Conservation (phyloP, 2,113 vertebrate genomes). For the Prionailurus viverrinus region DNA sequence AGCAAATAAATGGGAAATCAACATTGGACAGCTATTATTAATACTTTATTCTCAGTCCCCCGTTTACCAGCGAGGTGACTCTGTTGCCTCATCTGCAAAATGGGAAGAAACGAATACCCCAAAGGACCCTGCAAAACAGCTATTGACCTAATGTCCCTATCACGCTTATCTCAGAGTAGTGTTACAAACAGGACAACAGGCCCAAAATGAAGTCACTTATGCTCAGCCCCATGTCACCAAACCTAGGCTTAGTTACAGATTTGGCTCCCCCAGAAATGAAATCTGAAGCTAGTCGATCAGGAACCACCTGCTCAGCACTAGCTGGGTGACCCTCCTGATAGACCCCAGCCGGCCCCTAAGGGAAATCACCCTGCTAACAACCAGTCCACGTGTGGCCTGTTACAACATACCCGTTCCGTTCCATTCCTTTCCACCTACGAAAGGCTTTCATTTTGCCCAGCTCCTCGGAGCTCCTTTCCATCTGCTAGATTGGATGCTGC, state of each 20-base stretch:
- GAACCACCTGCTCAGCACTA: background rate
- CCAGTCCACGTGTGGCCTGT: background rate
- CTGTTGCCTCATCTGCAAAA: background rate
- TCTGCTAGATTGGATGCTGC: background rate
- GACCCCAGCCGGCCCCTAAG: background rate
- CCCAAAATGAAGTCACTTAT: background rate
- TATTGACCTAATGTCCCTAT: background rate
- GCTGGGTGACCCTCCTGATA: background rate
- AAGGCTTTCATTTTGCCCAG: background rate
- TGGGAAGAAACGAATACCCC: background rate
- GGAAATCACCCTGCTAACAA: background rate
- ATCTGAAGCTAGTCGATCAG: background rate
- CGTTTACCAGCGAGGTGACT: background rate
- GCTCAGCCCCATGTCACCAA: background rate
- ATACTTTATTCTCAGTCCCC: background rate
- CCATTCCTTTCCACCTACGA: background rate
- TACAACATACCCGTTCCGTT: background rate
- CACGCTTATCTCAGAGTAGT: background rate
- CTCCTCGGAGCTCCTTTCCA: background rate
- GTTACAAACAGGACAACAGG: background rate
- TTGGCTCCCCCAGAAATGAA: background rate
- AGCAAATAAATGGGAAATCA: background rate
- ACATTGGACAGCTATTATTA: background rate
- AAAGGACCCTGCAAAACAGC: background rate
- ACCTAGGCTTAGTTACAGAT: background rate